Evolutionary conservation across 2,797 vertebrate genomes (phyloP), one percentile per base, ranked within the genome.

Genomic region (Phrynocephalus forsythii): DNA sequence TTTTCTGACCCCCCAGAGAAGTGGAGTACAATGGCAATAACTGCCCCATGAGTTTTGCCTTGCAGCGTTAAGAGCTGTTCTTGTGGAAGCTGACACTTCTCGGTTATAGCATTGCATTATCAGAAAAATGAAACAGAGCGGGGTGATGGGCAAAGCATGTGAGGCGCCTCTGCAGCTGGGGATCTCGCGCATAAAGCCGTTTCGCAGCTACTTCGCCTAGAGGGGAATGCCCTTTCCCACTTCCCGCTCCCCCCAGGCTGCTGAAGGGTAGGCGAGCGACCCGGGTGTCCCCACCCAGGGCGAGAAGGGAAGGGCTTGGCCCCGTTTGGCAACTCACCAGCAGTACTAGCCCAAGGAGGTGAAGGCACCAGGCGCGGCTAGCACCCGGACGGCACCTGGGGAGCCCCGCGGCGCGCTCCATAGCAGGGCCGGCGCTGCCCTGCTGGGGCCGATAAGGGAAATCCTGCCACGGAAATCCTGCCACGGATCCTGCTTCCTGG

Each of bases 401-500:
- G 30, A 33, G 72, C 30, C 38, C 38, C 2, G 79, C 33, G 52
- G 30, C 8, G 26, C 38, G 3, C 50, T 6, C 22, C 93, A 94
- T 94, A 18, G 52, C 76, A 76, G 52, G 9, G 86, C 33, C 48
- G 38, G 50, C n/a, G 9, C 5, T 20, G 28, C 30, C 30, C 1
- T 20, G 5, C 56, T 28, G 0, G 13, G 52, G 18, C 69, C 56
- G 33, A 33, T 2, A 22, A 18, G 24, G 79, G 18, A 82, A 13
- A 72, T 67, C 84, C 68, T 48, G 88, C 68, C 85, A 71, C 67
- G 84, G 38, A 6, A 44, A 44, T 44, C 38, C 38, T 44, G 38
- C 38, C 38, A 44, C 38, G 82, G 86, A 93, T 94, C 92, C 94
- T 91, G 94, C 91, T 94, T 94, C 94, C 91, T 90, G 90, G 89